phyloP scores from a whole-genome alignment of 2,888 invertebrate genomes.

The Synanthedon andrenaeformis region DNA sequence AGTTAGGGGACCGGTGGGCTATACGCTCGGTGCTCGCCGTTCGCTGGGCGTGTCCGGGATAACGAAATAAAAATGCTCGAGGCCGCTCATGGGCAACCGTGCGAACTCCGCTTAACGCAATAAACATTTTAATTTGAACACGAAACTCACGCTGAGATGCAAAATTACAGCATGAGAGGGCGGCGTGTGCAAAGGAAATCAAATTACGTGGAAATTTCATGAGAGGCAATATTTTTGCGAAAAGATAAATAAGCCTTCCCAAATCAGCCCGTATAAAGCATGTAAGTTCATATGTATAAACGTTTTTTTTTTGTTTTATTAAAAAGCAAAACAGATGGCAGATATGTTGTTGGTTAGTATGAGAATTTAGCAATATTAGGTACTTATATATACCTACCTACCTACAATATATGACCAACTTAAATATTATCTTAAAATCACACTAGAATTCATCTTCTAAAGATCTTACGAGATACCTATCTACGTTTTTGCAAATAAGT shows the following conservation, averaged over 20 bases:
- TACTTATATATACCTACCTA: no score
- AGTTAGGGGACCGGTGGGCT: slow-evolving; percentile 21
- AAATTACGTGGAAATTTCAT: slow-evolving; percentile 50
- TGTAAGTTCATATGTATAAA: no score
- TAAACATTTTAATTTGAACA: slow-evolving; percentile 70
- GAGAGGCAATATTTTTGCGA: slow-evolving; percentile 19
- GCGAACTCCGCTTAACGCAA: slow-evolving; percentile 66
- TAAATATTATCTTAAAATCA: no score
- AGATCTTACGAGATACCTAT: no score
- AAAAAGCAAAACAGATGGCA: no score
- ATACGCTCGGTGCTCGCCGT: slow-evolving; percentile 1
- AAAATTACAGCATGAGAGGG: slow-evolving; percentile 55
- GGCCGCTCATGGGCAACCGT: slow-evolving; percentile 47
- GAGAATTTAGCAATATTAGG: no score
- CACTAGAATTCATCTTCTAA: no score
- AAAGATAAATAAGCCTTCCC: slow-evolving; percentile 8
- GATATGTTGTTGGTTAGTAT: no score
- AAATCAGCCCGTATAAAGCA: not conserved
- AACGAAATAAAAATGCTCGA: slow-evolving; percentile 65
- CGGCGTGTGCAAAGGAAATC: slow-evolving; percentile 48
- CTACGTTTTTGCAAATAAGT: no score
- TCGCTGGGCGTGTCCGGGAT: slow-evolving; percentile 44
- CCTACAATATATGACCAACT: no score
- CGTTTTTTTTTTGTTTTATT: no score
- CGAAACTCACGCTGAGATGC: slow-evolving; percentile 67